These are phyloP conservation scores for Caligus rogercresseyi DNA, from an alignment of 1,140 invertebrate genomes.

Conservation along the genomic window DNA sequence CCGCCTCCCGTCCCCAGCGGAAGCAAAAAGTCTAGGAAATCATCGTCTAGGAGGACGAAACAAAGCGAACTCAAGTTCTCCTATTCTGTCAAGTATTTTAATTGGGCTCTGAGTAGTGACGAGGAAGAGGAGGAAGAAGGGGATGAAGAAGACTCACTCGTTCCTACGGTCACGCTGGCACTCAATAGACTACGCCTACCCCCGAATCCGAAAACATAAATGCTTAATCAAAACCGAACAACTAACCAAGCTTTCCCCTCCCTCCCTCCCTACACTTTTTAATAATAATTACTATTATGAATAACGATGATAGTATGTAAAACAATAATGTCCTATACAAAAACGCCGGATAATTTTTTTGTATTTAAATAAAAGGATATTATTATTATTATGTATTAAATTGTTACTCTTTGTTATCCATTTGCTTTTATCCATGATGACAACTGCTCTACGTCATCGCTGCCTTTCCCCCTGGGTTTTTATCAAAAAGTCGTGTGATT, in stretches of 20 bases:
- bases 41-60: not conserved
- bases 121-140: constrained; percentile 11
- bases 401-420: too few relatives aligned
- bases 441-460: too few relatives aligned
- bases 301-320: not conserved
- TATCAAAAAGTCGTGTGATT: too few relatives aligned
- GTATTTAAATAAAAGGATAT: too few relatives aligned
- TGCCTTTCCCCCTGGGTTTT: too few relatives aligned
- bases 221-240: too few relatives aligned
- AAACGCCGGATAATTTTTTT: not conserved
- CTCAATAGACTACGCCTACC: not conserved
- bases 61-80: not conserved
- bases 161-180: not conserved
- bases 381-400: too few relatives aligned
- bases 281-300: not conserved
- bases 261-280: too few relatives aligned
- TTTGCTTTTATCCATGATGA: too few relatives aligned
- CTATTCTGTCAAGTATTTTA: constrained; percentile 14
- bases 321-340: not conserved
- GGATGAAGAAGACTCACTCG: not conserved
- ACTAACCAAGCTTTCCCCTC: too few relatives aligned
- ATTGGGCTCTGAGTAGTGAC: constrained; percentile 5
- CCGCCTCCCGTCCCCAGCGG: not conserved
- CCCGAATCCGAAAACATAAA: not conserved
- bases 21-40: not conserved